Conservation (phyloP, 2,797 vertebrate species). For the Hafferia zeledoni region DNA sequence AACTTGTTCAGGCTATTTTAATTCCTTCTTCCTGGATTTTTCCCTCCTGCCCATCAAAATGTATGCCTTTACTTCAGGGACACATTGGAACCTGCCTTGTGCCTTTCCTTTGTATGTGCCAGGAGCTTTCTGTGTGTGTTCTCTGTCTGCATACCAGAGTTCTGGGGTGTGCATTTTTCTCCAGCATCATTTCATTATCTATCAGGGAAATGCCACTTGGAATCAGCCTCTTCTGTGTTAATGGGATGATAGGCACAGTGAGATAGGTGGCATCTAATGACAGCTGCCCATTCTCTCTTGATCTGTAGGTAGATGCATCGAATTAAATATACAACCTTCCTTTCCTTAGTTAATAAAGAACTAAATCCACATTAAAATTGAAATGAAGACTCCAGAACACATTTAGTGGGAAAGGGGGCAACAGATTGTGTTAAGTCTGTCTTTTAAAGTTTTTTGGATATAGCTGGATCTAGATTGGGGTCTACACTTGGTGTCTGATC, state of each 20-base stretch:
- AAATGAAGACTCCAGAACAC: background rate
- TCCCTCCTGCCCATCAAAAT: background rate
- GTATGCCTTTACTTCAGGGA: background rate
- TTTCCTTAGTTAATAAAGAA: background rate
- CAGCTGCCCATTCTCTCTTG: background rate
- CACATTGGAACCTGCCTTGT: background rate
- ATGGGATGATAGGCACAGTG: background rate
- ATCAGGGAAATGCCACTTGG: background rate
- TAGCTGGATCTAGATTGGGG: background rate
- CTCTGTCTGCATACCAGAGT: background rate
- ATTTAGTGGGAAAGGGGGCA: background rate
- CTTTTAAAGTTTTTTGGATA: background rate
- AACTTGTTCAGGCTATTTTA: background rate
- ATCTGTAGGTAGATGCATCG: background rate
- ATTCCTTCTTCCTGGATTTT: background rate
- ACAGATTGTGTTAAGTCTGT: background rate
- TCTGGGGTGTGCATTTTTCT: background rate
- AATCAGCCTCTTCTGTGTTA: background rate
- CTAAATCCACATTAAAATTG: background rate
- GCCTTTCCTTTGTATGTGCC: background rate
- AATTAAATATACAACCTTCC: background rate
- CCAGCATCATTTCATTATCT: background rate
- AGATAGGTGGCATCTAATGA: background rate
- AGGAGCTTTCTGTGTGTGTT: background rate
- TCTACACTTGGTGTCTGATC: background rate